These are phyloP conservation scores for Drosophila bocki DNA, from an alignment of 1,140 invertebrate genomes.

Conservation along the genomic window DNA sequence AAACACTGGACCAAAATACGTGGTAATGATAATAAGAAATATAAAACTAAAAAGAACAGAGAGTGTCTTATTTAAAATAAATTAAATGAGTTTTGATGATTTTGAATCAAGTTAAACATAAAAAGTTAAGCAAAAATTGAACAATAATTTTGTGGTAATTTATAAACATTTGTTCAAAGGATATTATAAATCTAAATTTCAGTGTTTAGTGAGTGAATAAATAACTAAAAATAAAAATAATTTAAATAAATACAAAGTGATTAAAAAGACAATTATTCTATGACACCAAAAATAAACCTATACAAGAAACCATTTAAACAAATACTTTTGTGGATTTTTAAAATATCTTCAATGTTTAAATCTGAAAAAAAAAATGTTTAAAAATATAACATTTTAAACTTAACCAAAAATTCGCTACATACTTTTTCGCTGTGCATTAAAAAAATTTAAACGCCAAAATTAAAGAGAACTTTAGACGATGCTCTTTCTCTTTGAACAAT, in stretches of 20 bases:
- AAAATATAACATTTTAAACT: background rate
- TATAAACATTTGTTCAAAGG: too few relatives aligned
- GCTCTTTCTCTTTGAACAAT: constrained; percentile 20
- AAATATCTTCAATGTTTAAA: background rate
- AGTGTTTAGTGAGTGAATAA: background rate
- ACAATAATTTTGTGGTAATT: background rate
- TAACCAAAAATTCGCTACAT: background rate
- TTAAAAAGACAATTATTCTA: background rate
- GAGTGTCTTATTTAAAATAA: background rate
- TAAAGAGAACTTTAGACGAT: constrained; percentile 17
- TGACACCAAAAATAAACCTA: too few relatives aligned
- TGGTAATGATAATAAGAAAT: background rate
- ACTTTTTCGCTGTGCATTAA: constrained; percentile 23
- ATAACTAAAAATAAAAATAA: background rate
- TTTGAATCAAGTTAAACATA: background rate
- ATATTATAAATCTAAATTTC: background rate
- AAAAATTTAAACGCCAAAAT: background rate
- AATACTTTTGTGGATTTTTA: background rate
- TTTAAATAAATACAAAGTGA: background rate
- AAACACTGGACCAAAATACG: background rate
- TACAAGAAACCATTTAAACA: background rate
- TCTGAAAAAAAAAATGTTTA: background rate
- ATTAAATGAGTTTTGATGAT: background rate
- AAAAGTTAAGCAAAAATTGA: background rate
- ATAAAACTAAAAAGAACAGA: background rate